Evolutionary conservation across 2,888 invertebrate genomes (phyloP).

Genomic region (Pantelozetes paolii): DNA sequence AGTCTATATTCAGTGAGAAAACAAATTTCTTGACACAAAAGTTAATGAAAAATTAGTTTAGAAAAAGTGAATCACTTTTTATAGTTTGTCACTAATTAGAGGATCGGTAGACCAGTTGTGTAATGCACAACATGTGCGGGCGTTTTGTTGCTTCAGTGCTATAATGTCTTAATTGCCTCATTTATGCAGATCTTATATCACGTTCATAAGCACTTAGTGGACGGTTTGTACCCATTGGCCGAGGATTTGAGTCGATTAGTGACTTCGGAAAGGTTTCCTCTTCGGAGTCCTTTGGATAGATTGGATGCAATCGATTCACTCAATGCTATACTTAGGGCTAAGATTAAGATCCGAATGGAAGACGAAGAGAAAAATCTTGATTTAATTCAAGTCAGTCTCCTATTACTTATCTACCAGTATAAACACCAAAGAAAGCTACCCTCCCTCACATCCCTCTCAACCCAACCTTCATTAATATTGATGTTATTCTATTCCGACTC

Average conservation of each 20-base stretch:
- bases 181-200: conserved; percentile 45
- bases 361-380: conserved; percentile 45
- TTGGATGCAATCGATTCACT: conserved; percentile 48
- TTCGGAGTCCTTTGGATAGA: conserved; percentile 48
- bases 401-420: conserved; percentile 25
- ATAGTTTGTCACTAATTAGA: not conserved
- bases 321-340: conserved; percentile 47
- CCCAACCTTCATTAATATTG: conserved; percentile 33
- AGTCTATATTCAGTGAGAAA: not conserved
- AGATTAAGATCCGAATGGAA: conserved; percentile 47
- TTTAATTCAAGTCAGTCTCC: conserved; percentile 46
- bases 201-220: conserved; percentile 48
- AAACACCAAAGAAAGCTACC: not conserved
- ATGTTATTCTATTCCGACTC: conserved; percentile 33
- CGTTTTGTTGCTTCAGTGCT: not conserved
- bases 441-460: not conserved
- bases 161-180: not conserved
- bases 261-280: conserved; percentile 40
- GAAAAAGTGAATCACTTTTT: not conserved
- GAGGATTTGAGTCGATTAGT: conserved; percentile 46
- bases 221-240: conserved; percentile 47
- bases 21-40: conserved; percentile 15
- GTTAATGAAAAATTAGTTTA: not conserved
- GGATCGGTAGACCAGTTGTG: not conserved
- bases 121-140: not conserved